phyloP scores from a whole-genome alignment of 1,140 invertebrate species.

The Metaphire vulgaris region DNA sequence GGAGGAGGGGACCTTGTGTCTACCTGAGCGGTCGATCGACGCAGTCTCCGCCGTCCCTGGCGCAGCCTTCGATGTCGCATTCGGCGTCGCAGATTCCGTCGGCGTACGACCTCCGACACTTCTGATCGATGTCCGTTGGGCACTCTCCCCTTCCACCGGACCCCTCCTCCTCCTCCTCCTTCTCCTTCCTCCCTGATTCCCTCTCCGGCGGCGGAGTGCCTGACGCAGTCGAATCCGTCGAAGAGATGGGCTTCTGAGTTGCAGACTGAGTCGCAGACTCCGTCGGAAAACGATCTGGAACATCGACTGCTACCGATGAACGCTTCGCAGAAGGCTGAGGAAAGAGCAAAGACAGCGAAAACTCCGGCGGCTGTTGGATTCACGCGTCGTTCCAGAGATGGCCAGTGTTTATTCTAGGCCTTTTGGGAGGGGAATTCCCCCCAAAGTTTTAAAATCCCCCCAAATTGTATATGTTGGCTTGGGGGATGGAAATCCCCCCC shows the following conservation, averaged over 20 bases:
- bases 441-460: no score
- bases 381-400: no score
- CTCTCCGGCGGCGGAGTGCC: neutral
- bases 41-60: conserved; percentile 19
- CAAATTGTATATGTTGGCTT: no score
- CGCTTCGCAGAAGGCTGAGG: conserved; percentile 11
- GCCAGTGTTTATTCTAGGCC: no score
- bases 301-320: neutral
- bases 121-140: neutral
- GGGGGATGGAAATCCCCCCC: no score
- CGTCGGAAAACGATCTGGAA: conserved; percentile 5
- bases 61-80: neutral
- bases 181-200: neutral
- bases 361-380: no score
- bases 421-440: no score
- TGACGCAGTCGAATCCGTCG: conserved; percentile 18
- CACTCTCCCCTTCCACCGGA: neutral
- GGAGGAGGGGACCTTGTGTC: no score
- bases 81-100: conserved; percentile 19
- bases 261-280: conserved; percentile 9
- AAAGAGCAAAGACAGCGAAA: neutral
- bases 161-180: neutral
- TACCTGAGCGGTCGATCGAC: neutral
- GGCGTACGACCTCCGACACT: conserved; percentile 11
- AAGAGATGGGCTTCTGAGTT: conserved; percentile 9